Conservation (phyloP, 2,113 vertebrate species). For the Oreocharis arfaki region DNA sequence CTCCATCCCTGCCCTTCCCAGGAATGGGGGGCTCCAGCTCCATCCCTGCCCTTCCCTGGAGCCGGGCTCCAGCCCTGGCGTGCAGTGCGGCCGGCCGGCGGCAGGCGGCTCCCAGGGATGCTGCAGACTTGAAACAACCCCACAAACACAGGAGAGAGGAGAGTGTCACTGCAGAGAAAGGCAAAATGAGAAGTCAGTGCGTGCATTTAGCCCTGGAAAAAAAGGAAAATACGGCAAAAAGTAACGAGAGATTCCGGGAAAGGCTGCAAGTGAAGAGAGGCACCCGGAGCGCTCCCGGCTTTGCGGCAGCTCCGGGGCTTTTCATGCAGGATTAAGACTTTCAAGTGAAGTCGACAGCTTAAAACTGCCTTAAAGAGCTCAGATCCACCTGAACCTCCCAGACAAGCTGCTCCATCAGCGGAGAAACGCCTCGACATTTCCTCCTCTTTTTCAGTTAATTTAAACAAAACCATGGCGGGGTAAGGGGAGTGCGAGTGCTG, state of each 20-base stretch:
- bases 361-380: neutral
- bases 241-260: neutral
- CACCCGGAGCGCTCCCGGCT: neutral
- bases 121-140: neutral
- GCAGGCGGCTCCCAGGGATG: conserved; percentile 27
- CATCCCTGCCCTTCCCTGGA: neutral
- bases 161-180: neutral
- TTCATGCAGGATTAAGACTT: neutral
- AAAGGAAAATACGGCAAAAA: neutral
- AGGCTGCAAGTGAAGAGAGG: neutral
- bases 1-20: neutral
- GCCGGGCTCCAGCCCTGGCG: neutral
- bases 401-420: neutral
- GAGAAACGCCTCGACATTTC: neutral
- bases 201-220: neutral
- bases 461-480: neutral
- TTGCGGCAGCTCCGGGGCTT: neutral
- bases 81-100: neutral
- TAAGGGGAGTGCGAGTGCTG: neutral
- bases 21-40: neutral
- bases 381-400: neutral
- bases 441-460: neutral
- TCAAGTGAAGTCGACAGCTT: neutral
- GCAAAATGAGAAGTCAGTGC: neutral
- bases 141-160: fast-evolving